These are phyloP conservation scores for Venusia cambrica DNA, from an alignment of 2,888 invertebrate genomes.

Conservation along the genomic window DNA sequence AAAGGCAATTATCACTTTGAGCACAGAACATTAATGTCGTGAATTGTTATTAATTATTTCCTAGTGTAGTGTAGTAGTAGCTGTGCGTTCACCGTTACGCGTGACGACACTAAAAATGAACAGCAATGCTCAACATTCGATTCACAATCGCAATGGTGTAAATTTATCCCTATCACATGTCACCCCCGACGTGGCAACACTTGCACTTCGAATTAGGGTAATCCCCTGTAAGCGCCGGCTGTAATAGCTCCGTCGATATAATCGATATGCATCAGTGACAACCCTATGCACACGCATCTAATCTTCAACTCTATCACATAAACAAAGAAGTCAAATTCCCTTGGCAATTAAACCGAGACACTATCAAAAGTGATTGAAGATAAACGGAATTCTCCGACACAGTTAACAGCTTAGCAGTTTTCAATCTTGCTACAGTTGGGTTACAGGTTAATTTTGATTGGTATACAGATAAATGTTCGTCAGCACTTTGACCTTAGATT, in stretches of 20 bases:
- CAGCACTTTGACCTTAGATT: slow-evolving; percentile 5
- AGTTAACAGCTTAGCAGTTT: background rate
- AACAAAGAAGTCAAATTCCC: slow-evolving; percentile 1
- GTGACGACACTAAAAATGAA: too few relatives aligned
- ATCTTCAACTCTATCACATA: background rate
- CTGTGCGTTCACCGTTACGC: too few relatives aligned
- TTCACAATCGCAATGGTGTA: too few relatives aligned
- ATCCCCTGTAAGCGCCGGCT: slow-evolving; percentile 34
- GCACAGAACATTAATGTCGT: too few relatives aligned
- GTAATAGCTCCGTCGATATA: slow-evolving; percentile 30
- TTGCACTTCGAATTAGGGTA: slow-evolving; percentile 38
- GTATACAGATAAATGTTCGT: slow-evolving; percentile 4
- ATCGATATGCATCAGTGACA: slow-evolving; percentile 24
- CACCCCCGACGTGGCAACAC: slow-evolving; percentile 31
- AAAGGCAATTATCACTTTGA: too few relatives aligned
- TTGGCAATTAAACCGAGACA: slow-evolving; percentile 3
- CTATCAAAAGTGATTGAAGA: slow-evolving; percentile 13
- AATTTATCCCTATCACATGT: slow-evolving; percentile 17
- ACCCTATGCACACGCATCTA: slow-evolving; percentile 1
- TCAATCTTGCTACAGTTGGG: background rate
- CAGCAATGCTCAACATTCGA: too few relatives aligned
- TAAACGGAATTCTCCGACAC: slow-evolving; percentile 7
- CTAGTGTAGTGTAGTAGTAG: too few relatives aligned
- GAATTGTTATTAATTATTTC: too few relatives aligned
- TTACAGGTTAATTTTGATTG: slow-evolving; percentile 2